Evolutionary conservation across 2,888 invertebrate genomes (phyloP).

Genomic region (Homarus gammarus): DNA sequence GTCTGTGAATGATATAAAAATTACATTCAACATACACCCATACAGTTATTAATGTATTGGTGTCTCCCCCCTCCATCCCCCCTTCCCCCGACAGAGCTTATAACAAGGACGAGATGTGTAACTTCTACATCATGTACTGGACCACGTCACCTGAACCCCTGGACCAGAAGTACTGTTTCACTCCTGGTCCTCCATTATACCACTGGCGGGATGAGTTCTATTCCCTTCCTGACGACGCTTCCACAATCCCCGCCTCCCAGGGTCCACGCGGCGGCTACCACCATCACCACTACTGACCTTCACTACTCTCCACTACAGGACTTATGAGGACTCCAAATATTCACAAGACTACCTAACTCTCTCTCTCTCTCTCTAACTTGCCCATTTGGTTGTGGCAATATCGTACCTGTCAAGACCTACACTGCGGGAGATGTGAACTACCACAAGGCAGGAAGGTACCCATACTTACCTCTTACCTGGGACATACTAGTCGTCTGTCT

Average conservation of each 20-base stretch:
- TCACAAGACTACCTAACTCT: no score
- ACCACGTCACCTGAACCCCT: constrained; percentile 83
- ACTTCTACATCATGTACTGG: constrained; percentile 79
- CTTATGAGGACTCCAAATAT: no score
- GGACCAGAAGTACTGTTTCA: constrained; percentile 89
- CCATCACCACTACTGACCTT: constrained; percentile 2
- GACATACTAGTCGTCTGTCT: no score
- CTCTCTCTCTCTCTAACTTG: no score
- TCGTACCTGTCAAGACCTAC: no score
- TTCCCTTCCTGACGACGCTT: constrained; percentile 60
- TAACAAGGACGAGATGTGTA: constrained; percentile 79
- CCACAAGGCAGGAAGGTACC: no score
- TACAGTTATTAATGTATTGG: neutral
- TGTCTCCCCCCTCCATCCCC: neutral
- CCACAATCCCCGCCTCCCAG: constrained; percentile 34
- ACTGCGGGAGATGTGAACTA: no score
- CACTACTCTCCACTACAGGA: no score
- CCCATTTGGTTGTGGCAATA: no score
- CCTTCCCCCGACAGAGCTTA: constrained; percentile 76
- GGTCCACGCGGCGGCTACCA: constrained; percentile 29
- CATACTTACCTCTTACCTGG: no score
- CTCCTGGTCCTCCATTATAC: constrained; percentile 90
- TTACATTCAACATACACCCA: no score
- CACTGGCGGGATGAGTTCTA: constrained; percentile 84
- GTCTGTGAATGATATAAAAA: no score